Evolutionary conservation across 2,797 vertebrate species (phyloP).

Genomic region (Chromobotia macracanthus): DNA sequence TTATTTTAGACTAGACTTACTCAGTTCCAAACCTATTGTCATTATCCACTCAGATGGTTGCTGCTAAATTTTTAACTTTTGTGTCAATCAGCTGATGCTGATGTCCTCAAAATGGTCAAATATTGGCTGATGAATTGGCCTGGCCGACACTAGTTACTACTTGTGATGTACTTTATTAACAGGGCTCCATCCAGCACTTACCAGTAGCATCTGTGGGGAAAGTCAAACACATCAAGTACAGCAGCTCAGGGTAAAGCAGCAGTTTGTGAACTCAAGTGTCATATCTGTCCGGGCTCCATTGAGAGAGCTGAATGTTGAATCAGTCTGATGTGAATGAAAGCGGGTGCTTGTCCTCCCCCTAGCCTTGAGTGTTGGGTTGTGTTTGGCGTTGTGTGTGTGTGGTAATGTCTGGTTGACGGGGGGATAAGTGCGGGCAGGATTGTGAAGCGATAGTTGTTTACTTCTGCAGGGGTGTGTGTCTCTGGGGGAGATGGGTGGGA

Average conservation of each 20-base stretch:
- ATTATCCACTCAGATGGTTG: constrained; percentile 6
- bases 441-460: constrained; percentile 44
- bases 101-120: neutral
- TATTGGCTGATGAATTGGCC: neutral
- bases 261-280: constrained; percentile 79
- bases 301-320: constrained; percentile 74
- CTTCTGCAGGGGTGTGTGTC: constrained; percentile 46
- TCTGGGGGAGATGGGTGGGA: constrained; percentile 26
- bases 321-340: constrained; percentile 67
- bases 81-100: neutral
- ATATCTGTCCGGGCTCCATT: constrained; percentile 73
- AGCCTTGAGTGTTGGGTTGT: constrained; percentile 30
- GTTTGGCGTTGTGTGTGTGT: constrained; percentile 35
- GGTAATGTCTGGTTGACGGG: constrained; percentile 21
- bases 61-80: neutral
- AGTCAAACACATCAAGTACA: constrained; percentile 58
- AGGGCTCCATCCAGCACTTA: neutral
- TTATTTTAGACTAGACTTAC: no score
- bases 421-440: constrained; percentile 21
- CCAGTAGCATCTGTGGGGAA: constrained; percentile 37
- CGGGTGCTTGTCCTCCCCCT: constrained; percentile 57
- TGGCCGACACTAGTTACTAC: neutral
- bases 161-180: constrained; percentile 14
- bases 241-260: constrained; percentile 65
- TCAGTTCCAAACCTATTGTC: no score